phyloP scores from a whole-genome alignment of 37 sponge, comb jelly and placozoan species.

The Chondrosia reniformis region DNA sequence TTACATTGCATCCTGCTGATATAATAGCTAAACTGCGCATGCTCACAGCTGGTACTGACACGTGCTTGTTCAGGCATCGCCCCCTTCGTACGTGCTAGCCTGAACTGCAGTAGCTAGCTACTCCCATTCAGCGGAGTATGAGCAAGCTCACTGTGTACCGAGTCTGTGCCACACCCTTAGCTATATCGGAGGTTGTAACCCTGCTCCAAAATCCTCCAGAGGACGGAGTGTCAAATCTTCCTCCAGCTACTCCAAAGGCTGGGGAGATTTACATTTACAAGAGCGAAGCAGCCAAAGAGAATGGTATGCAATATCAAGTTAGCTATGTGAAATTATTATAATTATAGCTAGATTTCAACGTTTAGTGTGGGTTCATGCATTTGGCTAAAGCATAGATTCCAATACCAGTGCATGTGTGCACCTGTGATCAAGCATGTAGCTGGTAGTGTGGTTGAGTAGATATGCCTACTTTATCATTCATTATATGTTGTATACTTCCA shows the following conservation, averaged over 20 bases:
- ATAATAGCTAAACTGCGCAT: background rate
- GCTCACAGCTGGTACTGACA: background rate
- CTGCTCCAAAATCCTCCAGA: slow-evolving; percentile 20
- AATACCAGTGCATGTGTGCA: background rate
- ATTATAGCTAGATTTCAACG: background rate
- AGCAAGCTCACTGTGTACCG: slow-evolving; percentile 14
- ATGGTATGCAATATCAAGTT: background rate
- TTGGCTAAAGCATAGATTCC: background rate
- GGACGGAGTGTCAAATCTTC: slow-evolving; percentile 14
- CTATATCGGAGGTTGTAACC: slow-evolving; percentile 11
- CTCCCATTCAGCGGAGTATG: background rate
- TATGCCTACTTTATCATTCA: too few relatives aligned
- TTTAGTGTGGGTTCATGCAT: background rate
- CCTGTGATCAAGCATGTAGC: background rate
- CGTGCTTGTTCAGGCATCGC: background rate
- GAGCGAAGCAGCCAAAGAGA: slow-evolving; percentile 7
- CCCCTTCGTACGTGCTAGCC: background rate
- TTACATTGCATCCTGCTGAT: background rate
- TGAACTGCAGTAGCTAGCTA: background rate
- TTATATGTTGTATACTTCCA: background rate
- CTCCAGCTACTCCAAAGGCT: slow-evolving; percentile 21
- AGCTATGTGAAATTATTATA: background rate
- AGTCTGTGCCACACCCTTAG: slow-evolving; percentile 17
- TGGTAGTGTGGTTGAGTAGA: background rate
- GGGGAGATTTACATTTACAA: slow-evolving; percentile 16